Conservation (phyloP, 2,888 invertebrate genomes). For the Matsumyia berberina region DNA sequence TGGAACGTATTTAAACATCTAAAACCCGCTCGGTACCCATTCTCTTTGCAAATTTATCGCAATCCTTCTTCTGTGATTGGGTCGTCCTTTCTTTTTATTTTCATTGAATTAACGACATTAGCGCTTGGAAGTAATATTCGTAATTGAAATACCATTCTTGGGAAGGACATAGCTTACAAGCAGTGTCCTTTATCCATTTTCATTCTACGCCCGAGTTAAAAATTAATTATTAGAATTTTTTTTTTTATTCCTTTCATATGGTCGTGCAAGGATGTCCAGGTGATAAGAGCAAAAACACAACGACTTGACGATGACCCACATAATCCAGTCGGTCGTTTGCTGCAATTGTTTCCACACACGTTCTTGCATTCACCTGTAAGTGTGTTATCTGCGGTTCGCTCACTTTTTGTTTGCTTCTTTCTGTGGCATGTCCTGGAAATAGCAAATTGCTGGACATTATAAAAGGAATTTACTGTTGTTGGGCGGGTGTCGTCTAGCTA, state of each 20-base stretch:
- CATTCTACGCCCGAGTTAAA: conserved; percentile 12
- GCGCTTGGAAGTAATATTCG: conserved; percentile 16
- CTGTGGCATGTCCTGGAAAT: conserved; percentile 40
- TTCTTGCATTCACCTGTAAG: conserved; percentile 17
- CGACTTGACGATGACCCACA: conserved; percentile 54
- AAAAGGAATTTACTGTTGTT: conserved; percentile 44
- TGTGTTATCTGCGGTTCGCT: conserved; percentile 32
- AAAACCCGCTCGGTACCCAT: background rate
- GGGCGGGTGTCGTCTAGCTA: background rate
- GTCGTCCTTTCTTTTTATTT: background rate
- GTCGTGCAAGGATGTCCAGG: conserved; percentile 23
- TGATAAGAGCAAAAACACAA: conserved; percentile 2
- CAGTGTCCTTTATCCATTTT: background rate
- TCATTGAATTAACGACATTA: conserved; percentile 20
- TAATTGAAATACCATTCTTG: conserved; percentile 33
- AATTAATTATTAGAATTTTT: conserved; percentile 37
- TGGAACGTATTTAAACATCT: background rate
- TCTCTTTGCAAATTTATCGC: background rate
- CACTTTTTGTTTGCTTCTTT: conserved; percentile 8
- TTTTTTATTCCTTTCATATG: background rate
- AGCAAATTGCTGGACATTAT: conserved; percentile 54
- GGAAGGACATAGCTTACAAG: conserved; percentile 6
- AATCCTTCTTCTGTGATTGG: conserved; percentile 3
- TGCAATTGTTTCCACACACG: conserved; percentile 27
- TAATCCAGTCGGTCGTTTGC: conserved; percentile 44